Conservation (phyloP, 2,113 vertebrate genomes). For the Suncus etruscus region DNA sequence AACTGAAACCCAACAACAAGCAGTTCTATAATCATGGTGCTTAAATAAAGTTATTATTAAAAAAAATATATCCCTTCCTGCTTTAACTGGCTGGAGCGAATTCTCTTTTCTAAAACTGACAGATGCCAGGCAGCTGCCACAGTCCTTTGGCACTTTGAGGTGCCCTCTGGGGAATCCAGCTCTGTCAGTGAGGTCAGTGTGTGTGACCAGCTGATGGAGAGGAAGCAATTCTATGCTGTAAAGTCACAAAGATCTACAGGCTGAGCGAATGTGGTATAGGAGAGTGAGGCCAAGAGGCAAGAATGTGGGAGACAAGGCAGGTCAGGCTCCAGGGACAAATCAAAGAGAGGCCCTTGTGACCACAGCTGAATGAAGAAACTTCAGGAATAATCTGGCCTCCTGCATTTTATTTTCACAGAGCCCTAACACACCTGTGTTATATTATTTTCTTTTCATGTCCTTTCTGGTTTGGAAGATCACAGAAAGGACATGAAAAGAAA, state of each 20-base stretch:
- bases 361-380: background rate
- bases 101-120: slow-evolving; percentile 34
- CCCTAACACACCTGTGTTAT: no score
- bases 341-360: background rate
- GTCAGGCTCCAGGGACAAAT: background rate
- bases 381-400: background rate
- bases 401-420: background rate
- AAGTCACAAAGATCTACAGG: background rate
- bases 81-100: slow-evolving; percentile 24
- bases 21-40: no score
- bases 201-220: background rate
- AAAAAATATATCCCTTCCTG: slow-evolving; percentile 47
- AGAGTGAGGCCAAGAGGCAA: background rate
- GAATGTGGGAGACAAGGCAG: background rate
- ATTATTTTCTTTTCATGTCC: no score
- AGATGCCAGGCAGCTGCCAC: background rate
- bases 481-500: no score
- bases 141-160: background rate
- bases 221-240: background rate
- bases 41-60: no score
- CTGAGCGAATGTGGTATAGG: background rate
- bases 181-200: background rate
- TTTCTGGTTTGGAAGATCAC: no score
- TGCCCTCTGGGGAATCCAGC: background rate
- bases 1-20: no score